phyloP scores from a whole-genome alignment of 2,113 vertebrate species.

The Raja brachyura region DNA sequence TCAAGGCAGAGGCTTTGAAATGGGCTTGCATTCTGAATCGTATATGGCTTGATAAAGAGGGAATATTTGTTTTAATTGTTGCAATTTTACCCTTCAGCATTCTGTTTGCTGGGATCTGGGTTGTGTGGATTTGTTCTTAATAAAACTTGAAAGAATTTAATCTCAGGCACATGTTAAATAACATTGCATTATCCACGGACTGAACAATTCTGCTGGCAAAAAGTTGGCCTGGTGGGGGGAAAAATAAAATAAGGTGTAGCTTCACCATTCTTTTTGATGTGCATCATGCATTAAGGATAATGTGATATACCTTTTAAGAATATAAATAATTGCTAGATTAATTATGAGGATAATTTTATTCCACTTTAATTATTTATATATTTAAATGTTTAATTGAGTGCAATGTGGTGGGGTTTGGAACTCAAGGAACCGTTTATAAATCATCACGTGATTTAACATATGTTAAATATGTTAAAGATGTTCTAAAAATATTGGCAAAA shows the following conservation, averaged over 20 bases:
- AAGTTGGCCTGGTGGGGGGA: not conserved
- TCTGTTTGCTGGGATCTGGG: not conserved
- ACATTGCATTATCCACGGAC: not conserved
- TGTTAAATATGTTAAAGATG: not conserved
- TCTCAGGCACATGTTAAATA: not conserved
- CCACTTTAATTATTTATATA: not conserved
- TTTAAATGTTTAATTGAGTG: not conserved
- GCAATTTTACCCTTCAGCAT: not conserved
- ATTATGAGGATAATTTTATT: not conserved
- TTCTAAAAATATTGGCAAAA: constrained; percentile 22
- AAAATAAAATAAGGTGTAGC: not conserved
- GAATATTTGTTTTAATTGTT: not conserved
- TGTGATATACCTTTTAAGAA: not conserved
- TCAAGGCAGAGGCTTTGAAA: not conserved
- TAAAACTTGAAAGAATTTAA: not conserved
- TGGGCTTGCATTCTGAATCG: not conserved
- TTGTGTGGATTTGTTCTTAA: not conserved
- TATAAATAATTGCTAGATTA: constrained; percentile 10
- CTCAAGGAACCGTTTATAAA: not conserved
- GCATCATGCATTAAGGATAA: too few species aligned
- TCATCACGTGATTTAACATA: not conserved
- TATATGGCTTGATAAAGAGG: not conserved
- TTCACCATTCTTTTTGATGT: not conserved
- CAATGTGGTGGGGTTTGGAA: not conserved
- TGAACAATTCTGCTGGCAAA: too few species aligned